A percentile compares a stretch with the other conserved stretches of the same genome.
Conservation (phyloP, 2,888 invertebrate genomes). For the Lasioglossum oenotherae region DNA sequence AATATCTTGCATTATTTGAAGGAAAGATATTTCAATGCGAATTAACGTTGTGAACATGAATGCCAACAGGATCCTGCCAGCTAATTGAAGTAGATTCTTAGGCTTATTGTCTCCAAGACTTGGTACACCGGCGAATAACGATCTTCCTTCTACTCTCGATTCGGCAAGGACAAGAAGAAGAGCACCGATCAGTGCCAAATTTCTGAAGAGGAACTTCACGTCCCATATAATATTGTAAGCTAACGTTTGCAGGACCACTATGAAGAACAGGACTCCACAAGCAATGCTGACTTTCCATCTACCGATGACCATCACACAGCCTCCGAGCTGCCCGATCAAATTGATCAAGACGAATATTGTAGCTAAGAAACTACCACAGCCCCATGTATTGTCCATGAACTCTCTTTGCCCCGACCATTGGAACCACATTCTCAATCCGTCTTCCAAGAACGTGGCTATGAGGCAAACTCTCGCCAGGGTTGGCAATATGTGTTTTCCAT, state of each 20-base stretch:
- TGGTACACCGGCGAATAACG: constrained; percentile 98
- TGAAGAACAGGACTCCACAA: constrained; percentile 96
- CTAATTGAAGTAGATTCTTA: constrained; percentile 97
- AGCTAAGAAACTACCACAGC: constrained; percentile 96
- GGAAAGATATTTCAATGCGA: constrained; percentile 95
- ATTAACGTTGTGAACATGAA: constrained; percentile 99
- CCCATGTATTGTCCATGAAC: constrained; percentile 99
- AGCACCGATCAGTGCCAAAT: constrained; percentile 98
- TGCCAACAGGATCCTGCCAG: constrained; percentile 97
- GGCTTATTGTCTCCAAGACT: constrained; percentile 97
- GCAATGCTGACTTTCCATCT: constrained; percentile 96
- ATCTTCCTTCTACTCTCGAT: constrained; percentile 95
- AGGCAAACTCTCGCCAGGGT: constrained; percentile 98
- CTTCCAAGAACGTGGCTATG: constrained; percentile 99
- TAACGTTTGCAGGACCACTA: constrained; percentile 97
- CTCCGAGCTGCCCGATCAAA: constrained; percentile 97
- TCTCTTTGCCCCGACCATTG: constrained; percentile 99
- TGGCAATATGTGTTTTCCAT: constrained; percentile 96
- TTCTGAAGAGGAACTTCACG: constrained; percentile 97
- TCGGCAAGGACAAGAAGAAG: constrained; percentile 98
- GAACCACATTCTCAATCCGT: constrained; percentile 99
- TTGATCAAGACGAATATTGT: constrained; percentile 98
- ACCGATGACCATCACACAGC: constrained; percentile 97
- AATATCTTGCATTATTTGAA: constrained; percentile 96
- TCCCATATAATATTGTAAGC: constrained; percentile 99